Evolutionary conservation across 2,113 vertebrate genomes (phyloP), one percentile per base, ranked within the genome.

Genomic region (Rynchops niger): DNA sequence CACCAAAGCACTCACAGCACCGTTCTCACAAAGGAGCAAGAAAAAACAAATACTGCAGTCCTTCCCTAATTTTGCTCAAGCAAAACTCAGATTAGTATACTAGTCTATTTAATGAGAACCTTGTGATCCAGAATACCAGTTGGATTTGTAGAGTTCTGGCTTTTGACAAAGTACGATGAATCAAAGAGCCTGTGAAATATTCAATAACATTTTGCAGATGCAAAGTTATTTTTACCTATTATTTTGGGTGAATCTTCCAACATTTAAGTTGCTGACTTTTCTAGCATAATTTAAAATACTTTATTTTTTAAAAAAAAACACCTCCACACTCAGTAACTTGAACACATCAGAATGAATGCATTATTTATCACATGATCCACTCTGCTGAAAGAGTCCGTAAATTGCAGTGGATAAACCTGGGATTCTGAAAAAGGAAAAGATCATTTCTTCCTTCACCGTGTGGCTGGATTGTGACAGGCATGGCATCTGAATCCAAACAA

Each of bases 401-500:
- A 10, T 52, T 93, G 36, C 36, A 40, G 30, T 79, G 56, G 30
- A 79, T 87, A 86, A 86, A 86, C 11, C 15, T 55, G 45, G 11
- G 30, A 65, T 93, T 71, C 30, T 85, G 81, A 84, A 92, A 86
- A 89, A 73, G 20, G 43, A 59, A 69, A 74, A 82, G 40, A 61
- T 32, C 2, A 2, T 62, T 82, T 95, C 47, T 91, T 55, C 86
- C 61, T 89, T 89, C 36, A n/a, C 30, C 12, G 0, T 76, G 36
- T 56, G 78, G 49, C 76, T 9, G 3, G 43, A 47, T 49, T 61
- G 61, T 87, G 70, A 67, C 70, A 94, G 52, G 47, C 76, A 34
- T 29, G 71, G 76, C 42, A 82, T 69, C 49, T 92, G 88, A 92
- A 62, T 88, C 55, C 69, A 88, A 56, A 93, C 43, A 90, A 90